Conservation (phyloP, 2,113 vertebrate species). For the Plecturocebus donacophilus region DNA sequence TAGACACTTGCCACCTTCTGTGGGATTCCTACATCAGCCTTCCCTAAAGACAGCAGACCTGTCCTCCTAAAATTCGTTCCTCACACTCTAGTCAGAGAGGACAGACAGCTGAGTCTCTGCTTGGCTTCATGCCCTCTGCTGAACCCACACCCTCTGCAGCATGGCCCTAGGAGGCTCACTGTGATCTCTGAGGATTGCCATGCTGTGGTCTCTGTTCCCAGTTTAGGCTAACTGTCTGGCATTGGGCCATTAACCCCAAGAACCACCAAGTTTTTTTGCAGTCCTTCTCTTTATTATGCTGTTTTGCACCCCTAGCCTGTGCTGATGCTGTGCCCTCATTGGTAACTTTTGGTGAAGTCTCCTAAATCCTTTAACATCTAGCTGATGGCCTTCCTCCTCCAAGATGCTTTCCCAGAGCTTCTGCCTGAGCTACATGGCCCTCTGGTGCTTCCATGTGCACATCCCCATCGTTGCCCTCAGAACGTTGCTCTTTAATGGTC, state of each 20-base stretch:
- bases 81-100: neutral
- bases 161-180: neutral
- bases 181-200: neutral
- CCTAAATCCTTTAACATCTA: neutral
- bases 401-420: neutral
- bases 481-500: neutral
- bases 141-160: neutral
- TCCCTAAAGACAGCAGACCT: neutral
- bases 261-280: neutral
- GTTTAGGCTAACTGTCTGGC: neutral
- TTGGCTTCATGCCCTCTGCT: neutral
- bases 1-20: neutral
- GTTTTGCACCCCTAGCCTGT: neutral
- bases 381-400: neutral
- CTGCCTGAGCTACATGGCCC: neutral
- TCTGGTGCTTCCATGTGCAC: neutral
- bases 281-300: neutral
- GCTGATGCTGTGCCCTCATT: neutral
- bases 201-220: neutral
- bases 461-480: neutral
- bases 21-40: neutral
- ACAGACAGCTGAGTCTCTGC: neutral
- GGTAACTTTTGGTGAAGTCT: neutral
- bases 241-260: neutral
- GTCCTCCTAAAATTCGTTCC: neutral